Base-by-base conservation (phyloP, 2,113 vertebrate genomes). In the Ramphastos sulfuratus region DNA sequence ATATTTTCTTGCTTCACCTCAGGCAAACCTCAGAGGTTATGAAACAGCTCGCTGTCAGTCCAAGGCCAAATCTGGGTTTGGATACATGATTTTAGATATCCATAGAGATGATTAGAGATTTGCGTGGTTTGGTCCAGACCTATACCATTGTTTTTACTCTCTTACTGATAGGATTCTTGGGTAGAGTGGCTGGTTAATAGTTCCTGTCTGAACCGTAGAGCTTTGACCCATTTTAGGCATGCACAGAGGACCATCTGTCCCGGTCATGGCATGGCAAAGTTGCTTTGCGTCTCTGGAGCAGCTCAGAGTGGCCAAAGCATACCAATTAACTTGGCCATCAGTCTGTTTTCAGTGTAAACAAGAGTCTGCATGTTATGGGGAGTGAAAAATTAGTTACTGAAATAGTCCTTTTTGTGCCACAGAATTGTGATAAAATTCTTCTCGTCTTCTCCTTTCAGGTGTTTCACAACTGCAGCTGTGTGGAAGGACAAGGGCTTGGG, bases 391-490 rank as follows among this genome's bases (percentile, higher is more conserved):
- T 55, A 48, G 24, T 23, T 70, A 33, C 21, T 76, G 42, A 82
- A 88, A 63, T 54, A 66, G 13, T 13, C 12, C 24, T 50, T 15
- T 81, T 39, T 12, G 20, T 73, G 52, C 20, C 6, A 2, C 20
- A 65, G 35, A 81, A 85, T 88, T 85, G 65, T 65, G 54, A 72
- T 78, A 39, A 59, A 64, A 35, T 75, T 67, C n/a, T 71, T 89
- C 79, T 93, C 33, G 31, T 82, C 25, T 90, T 90, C 30, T 89
- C 33, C 61, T 92, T 95, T 65, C 95, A 99, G 98, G 97, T 98
- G 25, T 99, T 98, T 95, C 97, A 98, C 91, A 98, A 99, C 91
- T 99, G 98, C 94, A 98, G 97, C 87, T 99, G 98, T 79, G 97
- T 98, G 80, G 97, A 97, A 54, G 75, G 75, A 61, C 96, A 94